Base-by-base conservation (phyloP, 2,113 vertebrate genomes). In the Strigops habroptila region DNA sequence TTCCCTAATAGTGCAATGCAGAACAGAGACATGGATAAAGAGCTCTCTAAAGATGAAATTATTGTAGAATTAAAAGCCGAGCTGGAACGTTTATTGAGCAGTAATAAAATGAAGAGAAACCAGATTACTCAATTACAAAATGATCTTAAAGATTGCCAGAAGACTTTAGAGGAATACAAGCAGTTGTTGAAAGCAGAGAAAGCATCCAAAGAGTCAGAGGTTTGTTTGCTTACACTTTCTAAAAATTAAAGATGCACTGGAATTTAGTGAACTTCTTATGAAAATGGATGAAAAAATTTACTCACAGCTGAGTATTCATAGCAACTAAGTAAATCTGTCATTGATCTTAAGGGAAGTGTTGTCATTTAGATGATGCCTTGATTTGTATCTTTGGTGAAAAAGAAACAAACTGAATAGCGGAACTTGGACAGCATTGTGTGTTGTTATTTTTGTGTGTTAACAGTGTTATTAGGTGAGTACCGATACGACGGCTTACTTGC, bases 101-200 rank as follows among this genome's bases (percentile, higher is more conserved):
- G 98, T 94, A 98, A 99, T 96, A 99, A 99, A 65, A 96, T 95
- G 65, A 99, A 99, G 91, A 97, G 99, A 37, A 98, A 96, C 39
- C 98, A 98, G 92, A 97, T 99, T 94, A 95, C 96, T 73, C 98
- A 98, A 90, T 95, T 99, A 76, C 99, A 99, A 88, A 98, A 97
- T 65, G 98, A 99, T 59, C 98, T 99, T 75, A 98, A 97, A 76
- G 97, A 87, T 73, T 97, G 97, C 65, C 98, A 93, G 63, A 91
- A 93, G 89, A 97, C 86, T 60, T 89, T 96, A 5, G 97, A 98
- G 43, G 97, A 98, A 92, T 97, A 98, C 55, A 98, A 97, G 3
- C 94, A 98, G 86, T 74, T 97, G n/a, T 94, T 98, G 41, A 98
- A 97, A 90, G 97, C 91, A 25, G 97, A 98, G 80, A 97, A 97